Conservation (phyloP, 2,113 vertebrate species). For the Vimba vimba region DNA sequence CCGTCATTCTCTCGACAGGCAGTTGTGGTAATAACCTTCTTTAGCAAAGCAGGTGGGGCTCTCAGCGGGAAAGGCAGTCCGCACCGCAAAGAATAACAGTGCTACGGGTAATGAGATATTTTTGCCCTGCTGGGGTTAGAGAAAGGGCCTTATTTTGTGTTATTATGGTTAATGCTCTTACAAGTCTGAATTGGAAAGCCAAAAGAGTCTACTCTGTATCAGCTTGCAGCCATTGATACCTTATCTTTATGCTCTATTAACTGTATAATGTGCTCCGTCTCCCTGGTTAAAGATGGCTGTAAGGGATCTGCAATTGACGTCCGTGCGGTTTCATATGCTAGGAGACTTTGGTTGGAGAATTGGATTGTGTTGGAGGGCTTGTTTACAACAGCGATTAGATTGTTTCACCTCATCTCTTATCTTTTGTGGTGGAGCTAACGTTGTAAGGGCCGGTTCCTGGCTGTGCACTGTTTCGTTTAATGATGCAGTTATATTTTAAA, state of each 20-base stretch:
- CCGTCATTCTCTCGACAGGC: constrained; percentile 55
- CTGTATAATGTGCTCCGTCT: constrained; percentile 37
- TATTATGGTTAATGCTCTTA: constrained; percentile 47
- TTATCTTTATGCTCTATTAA: constrained; percentile 44
- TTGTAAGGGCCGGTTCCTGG: background rate
- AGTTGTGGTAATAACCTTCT: constrained; percentile 60
- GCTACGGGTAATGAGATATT: constrained; percentile 53
- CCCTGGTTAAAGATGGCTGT: constrained; percentile 39
- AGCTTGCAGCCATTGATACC: constrained; percentile 37
- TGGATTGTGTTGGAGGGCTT: constrained; percentile 42
- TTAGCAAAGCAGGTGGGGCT: constrained; percentile 54
- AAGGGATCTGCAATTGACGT: constrained; percentile 28
- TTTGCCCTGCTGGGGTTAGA: constrained; percentile 46
- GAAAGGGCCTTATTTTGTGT: constrained; percentile 43
- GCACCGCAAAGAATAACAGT: constrained; percentile 51
- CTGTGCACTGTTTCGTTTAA: background rate
- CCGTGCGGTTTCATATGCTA: constrained; percentile 30
- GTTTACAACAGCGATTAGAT: constrained; percentile 40
- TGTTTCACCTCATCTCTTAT: constrained; percentile 41
- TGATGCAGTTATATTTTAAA: background rate
- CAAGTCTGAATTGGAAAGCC: constrained; percentile 36
- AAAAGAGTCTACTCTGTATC: constrained; percentile 37
- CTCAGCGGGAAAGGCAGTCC: constrained; percentile 50
- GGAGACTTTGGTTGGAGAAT: constrained; percentile 42
- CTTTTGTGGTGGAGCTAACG: constrained; percentile 41